Conservation (phyloP, 2,113 vertebrate species). For the Trachemys scripta region DNA sequence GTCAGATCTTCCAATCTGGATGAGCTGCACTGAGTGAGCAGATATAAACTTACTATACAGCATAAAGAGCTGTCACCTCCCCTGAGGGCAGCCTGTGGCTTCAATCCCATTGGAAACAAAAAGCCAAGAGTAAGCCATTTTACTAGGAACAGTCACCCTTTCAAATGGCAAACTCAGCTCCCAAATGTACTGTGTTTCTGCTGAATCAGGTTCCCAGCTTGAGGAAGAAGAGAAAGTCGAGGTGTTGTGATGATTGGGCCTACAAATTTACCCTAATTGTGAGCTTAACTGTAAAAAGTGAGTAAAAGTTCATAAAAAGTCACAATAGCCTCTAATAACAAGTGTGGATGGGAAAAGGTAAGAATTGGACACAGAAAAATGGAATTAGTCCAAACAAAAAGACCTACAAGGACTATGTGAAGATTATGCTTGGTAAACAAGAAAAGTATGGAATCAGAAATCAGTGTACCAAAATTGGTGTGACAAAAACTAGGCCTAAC, state of each 20-base stretch:
- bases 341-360: too few relatives aligned
- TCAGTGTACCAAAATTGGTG: background rate
- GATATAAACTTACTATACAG: background rate
- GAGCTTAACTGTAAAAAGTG: too few relatives aligned
- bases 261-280: too few relatives aligned
- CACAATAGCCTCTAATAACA: too few relatives aligned
- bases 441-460: background rate
- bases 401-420: background rate
- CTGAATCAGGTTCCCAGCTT: background rate
- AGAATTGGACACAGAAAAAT: too few relatives aligned
- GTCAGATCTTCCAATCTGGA: background rate
- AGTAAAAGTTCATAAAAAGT: too few relatives aligned
- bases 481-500: too few relatives aligned
- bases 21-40: background rate
- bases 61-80: background rate
- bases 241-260: background rate
- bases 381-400: too few relatives aligned
- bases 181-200: background rate
- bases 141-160: background rate
- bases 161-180: background rate
- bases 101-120: background rate
- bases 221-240: background rate
- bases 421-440: background rate
- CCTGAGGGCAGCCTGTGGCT: background rate
- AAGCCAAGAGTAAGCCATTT: background rate